Base-by-base conservation (phyloP, 2,113 vertebrate genomes). In the Anas platyrhynchos region DNA sequence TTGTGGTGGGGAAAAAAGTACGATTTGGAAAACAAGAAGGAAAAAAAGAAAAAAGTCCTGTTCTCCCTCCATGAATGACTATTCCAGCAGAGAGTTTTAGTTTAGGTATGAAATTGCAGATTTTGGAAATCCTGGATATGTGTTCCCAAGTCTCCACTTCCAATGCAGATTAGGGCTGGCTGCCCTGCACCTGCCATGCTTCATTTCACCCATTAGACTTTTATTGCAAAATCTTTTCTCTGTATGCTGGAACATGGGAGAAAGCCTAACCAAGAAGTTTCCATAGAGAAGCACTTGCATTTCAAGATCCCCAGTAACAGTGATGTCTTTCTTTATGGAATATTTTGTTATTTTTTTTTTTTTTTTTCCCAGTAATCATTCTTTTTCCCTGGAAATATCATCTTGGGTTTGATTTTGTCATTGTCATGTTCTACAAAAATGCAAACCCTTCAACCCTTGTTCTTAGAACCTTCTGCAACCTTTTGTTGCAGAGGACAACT, bases 171-270 rank as follows among this genome's bases (percentile, higher is more conserved):
- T 29, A 2, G 9, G 32, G 16, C 32, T 52, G 31, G n/a, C 6
- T 31, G 17, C 62, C n/a, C 38, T 55, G 44, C 18, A 16, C 41
- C 26, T 86, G n/a, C 38, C 0, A 1, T 8, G 36, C 55, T 55
- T 44, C 21, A 5, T 15, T 26, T 61, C 44, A 63, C 43, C 23
- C 0, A 0, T 31, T 16, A 31, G 68, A 44, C 32, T 34, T 31
- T 6, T 20, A 22, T 34, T 12, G 7, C 25, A 3, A 11, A 3
- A 7, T 20, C 20, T 79, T 31, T 50, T 80, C 13, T 80, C 13
- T 18, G 5, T 16, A 6, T 21, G 32, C 36, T n/a, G 23, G 32
- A 26, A 44, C 27, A 5, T 6, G 27, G 34, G 18, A 44, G 16
- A 68, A 84, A 29, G 34, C 54, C 31, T 20, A 55, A 62, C 17